Percentiles rank a stretch among this genome's conserved stretches.
Evolutionary conservation across 2,113 vertebrate genomes (phyloP).

Genomic region (Platysternon megacephalum): DNA sequence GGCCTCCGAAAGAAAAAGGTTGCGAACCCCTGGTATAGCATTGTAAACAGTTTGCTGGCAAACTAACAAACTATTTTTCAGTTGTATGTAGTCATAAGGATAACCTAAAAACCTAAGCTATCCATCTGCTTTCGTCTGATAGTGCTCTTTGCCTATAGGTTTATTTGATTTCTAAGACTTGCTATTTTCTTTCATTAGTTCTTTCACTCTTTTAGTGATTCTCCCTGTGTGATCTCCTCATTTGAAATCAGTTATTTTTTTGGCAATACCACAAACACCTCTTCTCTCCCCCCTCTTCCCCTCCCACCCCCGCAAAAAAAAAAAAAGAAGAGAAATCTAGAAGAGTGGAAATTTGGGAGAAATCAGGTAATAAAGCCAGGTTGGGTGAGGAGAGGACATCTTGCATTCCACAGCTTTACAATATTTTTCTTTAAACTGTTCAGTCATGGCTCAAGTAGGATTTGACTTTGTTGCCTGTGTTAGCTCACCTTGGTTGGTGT

Average conservation of each 20-base stretch:
- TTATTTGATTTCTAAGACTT: not conserved
- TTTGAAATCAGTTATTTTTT: not conserved
- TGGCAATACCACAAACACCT: not conserved
- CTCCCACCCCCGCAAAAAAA: accelerated
- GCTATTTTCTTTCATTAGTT: not conserved
- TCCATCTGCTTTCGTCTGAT: not conserved
- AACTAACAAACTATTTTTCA: not conserved
- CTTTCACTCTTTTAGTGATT: not conserved
- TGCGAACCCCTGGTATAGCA: not conserved
- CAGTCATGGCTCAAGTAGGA: not conserved
- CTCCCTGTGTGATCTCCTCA: not conserved
- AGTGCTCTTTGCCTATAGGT: not conserved
- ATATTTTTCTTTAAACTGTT: not conserved
- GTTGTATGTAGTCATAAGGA: not conserved
- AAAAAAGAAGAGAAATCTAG: not conserved
- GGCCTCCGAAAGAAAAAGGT: no score
- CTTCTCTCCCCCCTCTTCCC: no score
- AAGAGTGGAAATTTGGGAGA: not conserved
- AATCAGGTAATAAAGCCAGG: not conserved
- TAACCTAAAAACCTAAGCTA: not conserved
- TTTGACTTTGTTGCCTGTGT: not conserved
- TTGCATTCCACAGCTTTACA: not conserved
- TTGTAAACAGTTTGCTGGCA: not conserved
- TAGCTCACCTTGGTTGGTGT: not conserved
- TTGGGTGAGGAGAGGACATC: not conserved